Base-by-base conservation (phyloP, 2,888 invertebrate genomes). In the Keiferia lycopersicella region DNA sequence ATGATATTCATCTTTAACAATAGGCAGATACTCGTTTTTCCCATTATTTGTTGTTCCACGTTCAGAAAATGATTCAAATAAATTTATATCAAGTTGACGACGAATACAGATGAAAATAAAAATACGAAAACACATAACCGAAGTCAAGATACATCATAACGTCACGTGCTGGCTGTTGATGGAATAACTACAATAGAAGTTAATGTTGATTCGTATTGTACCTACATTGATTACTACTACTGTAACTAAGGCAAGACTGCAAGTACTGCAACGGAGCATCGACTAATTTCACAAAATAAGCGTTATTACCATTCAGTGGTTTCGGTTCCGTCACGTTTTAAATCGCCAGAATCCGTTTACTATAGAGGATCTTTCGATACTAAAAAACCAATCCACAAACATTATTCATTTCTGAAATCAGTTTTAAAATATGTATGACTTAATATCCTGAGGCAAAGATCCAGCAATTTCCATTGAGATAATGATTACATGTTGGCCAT, bases 1-100 rank as follows among this genome's bases (percentile, higher is more conserved):
- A 64, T 64, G 53, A 48, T 64, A 61, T 64, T 61, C 64, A n/a
- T 30, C 41, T 45, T 45, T 22, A 64, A 64, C 61, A 64, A 64
- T 61, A 30, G 61, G 34, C 45, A 39, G 7, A 38, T 26, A 34
- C 50, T 41, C 26, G 45, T 60, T 60, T 60, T 53, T 53, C 41
- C 16, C 45, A 58, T 63, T 58, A 38, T 63, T 20, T 63, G 38
- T 58, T 45, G 62, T 61, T 61, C 61, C 41, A 60, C 16, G 60
- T 45, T 45, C 16, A 26, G 16, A 12, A 34, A 30, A 34, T 48
- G 6, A 61, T 10, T 30, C 16, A 34, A 61, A 61, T 16, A 34
- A 45, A 16, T 10, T n/a, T 16, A 45, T 16, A 16, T 11, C 48
- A 26, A 30, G 48, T 50, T 61, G 51, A 50, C 39, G 20, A 22